Percentiles rank a stretch among this genome's conserved stretches.
These are phyloP conservation scores for Cyprinus carpio DNA, from an alignment of 2,113 vertebrate genomes.

Conservation along the genomic window DNA sequence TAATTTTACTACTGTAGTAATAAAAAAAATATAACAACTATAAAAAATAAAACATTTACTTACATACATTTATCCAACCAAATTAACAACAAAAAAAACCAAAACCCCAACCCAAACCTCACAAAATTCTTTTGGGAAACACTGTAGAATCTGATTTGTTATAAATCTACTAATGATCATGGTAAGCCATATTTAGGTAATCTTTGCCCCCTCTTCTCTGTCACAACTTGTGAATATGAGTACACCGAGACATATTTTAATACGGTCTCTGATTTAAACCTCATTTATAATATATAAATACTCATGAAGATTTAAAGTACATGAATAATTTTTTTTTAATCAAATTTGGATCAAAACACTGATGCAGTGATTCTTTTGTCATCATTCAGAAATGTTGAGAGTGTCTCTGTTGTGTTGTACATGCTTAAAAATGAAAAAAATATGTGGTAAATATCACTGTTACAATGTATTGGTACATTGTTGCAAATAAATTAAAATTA, in stretches of 20 bases:
- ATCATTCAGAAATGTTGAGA: background rate
- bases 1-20: background rate
- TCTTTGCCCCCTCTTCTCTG: background rate
- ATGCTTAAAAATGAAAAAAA: background rate
- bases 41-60: too few species aligned
- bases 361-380: background rate
- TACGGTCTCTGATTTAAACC: background rate
- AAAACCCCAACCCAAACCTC: background rate
- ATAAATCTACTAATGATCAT: background rate
- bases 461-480: too few species aligned
- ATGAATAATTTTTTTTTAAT: background rate
- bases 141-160: background rate
- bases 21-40: too few species aligned
- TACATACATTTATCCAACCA: too few species aligned
- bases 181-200: background rate
- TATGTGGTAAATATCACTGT: background rate
- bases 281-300: background rate
- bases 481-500: too few species aligned
- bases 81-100: background rate
- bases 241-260: background rate
- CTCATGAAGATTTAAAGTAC: background rate
- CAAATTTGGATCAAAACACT: background rate
- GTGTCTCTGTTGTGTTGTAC: background rate
- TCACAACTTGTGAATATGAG: background rate
- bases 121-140: background rate